Evolutionary conservation across 2,113 vertebrate species (phyloP), one percentile per base, ranked within the genome.

Genomic region (Bujurquina vittata): DNA sequence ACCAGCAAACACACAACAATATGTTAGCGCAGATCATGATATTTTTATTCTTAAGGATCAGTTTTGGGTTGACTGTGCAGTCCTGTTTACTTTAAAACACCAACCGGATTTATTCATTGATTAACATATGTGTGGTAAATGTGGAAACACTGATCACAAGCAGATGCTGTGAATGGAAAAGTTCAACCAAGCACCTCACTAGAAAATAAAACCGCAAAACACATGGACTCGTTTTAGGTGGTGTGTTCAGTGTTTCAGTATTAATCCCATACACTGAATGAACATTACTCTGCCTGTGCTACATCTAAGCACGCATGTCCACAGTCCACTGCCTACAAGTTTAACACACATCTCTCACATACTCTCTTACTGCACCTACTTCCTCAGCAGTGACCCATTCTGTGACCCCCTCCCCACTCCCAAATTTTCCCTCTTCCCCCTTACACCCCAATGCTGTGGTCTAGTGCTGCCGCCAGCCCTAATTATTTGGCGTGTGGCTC

Each of bases 401-500:
- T 49, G 37, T 88, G 85, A 90, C 89, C 89, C 77, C 54, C 17
- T 7, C 59, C 12, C 63, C 46, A 20, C 31, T 26, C 7, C 54
- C 81, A n/a, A 86, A 85, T 67, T 79, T 46, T 67, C 59, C 83
- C 84, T 77, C 55, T 63, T 62, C 63, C 81, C 74, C 81, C 84
- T 75, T 83, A 83, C 65, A 81, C 85, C 84, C 79, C 77, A 80
- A 77, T 82, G 54, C 85, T 88, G 90, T 23, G 90, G 91, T 87
- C 87, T 86, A 77, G 56, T 31, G 79, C 88, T 93, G 93, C 93
- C 85, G 91, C 91, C 93, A 90, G 85, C 82, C 86, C 91, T 95
- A 95, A 95, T 95, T 94, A 93, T 89, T 93, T 83, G 91, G 84
- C 88, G 87, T 93, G 93, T 93, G 90, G 91, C 93, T 86, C 83